Evolutionary conservation across 2,113 vertebrate genomes (phyloP), one percentile per base, ranked within the genome.

Genomic region (Campylomormyrus numenius): DNA sequence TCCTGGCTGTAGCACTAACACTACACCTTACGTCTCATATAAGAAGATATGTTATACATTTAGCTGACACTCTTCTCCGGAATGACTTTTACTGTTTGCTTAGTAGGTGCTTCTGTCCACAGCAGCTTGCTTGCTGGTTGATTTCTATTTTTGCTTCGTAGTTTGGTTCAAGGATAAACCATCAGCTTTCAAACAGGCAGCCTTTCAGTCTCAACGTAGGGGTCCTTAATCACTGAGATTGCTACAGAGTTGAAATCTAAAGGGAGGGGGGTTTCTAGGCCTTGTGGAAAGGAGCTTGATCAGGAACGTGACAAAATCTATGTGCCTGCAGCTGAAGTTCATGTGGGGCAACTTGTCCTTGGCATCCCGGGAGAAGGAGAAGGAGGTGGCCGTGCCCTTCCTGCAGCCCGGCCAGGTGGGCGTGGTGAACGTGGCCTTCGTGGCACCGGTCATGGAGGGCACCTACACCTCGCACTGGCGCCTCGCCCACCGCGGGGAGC

Each of bases 401-500:
- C 95, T 99, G 92, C 96, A 96, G 89, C 96, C 97, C 0, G 98
- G 97, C 89, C 97, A 99, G 85, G 96, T 98, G 88, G 98, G 98
- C 27, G 95, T 98, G 90, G 96, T 99, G 91, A 99, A 97, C 85
- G 98, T 99, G 91, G 96, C 97, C 90, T 99, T 99, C 87, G 94
- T 98, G 3, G 97, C 98, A 8, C 98, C 98, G 3, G 92, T 96
- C 58, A 94, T 96, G 92, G 98, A 99, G 94, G 98, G 98, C 94
- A 99, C 97, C 3, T 99, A 99, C 88, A 98, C 98, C 77, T 99
- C 98, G 89, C 98, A 99, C 92, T 99, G 98, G 98, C 97, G 98
- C 17, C 96, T 99, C 92, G 97, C 98, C 48, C 98, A 99, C 95
- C 96, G 95, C 92, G 98, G 98, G 56, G 97, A 97, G 10, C 98